Evolutionary conservation across 1,140 invertebrate species (phyloP).

Genomic region (Idris sp.): DNA sequence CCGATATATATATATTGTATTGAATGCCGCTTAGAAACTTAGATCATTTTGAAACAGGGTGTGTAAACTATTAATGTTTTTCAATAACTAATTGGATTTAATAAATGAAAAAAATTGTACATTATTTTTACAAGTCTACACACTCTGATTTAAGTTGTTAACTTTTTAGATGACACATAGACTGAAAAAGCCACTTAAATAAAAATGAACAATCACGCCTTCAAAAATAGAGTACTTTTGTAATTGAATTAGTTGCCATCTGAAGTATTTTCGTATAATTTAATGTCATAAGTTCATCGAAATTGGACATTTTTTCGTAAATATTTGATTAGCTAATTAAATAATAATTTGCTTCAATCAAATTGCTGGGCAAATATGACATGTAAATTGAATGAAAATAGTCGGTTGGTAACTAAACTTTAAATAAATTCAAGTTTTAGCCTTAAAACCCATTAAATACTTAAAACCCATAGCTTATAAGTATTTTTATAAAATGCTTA

Average conservation of each 20-base stretch:
- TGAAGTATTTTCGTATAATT: conserved; percentile 9
- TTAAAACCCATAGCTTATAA: conserved; percentile 30
- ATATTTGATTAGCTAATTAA: not conserved
- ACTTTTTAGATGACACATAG: conserved; percentile 45
- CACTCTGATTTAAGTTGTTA: conserved; percentile 33
- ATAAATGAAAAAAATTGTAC: too few species aligned
- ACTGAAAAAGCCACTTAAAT: conserved; percentile 43
- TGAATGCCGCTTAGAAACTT: conserved; percentile 76
- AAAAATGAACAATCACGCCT: conserved; percentile 26
- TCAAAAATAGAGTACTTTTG: conserved; percentile 18
- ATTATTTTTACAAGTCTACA: conserved; percentile 23
- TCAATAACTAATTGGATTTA: too few species aligned
- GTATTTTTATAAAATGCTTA: conserved; percentile 41
- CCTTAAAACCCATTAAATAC: too few species aligned
- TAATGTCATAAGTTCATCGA: not conserved
- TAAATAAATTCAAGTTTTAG: conserved; percentile 20
- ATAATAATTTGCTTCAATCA: not conserved
- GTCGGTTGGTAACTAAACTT: conserved; percentile 31
- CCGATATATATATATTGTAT: conserved; percentile 66
- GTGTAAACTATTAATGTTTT: too few species aligned
- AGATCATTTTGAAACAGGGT: conserved; percentile 67
- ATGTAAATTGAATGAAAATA: conserved; percentile 28
- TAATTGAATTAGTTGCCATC: conserved; percentile 15
- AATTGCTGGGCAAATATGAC: conserved; percentile 1
- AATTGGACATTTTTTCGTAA: conserved; percentile 1